Evolutionary conservation across 2,797 vertebrate genomes (phyloP), one percentile per base, ranked within the genome.

Genomic region (Anabas testudineus): DNA sequence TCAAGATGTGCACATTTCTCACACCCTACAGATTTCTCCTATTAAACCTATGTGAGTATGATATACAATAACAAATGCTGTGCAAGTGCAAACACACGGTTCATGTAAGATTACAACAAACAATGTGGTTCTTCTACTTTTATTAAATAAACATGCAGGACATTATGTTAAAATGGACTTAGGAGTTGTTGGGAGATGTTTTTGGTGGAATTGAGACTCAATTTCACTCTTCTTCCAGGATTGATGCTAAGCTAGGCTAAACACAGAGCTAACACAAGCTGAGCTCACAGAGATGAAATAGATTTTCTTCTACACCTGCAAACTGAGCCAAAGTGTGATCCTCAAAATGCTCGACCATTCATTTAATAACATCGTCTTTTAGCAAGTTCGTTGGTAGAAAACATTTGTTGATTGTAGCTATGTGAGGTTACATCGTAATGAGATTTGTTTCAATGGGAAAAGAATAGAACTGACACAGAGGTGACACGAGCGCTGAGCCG

Each of bases 371-470:
- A 52, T 39, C 53, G 55, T 51, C 26, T 15, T 16, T 70, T 42
- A 67, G 46, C 49, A 47, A 41, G 68, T 37, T 26, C 61, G 54
- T 37, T 45, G 63, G 45, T 41, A 21, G 49, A 51, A 63, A 55
- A 60, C 45, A 8, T 55, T 45, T 22, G 28, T 30, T 19, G 62
- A 68, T 24, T 8, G 42, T 32, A 15, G 28, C 24, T 56, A 3
- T 37, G 18, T 15, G 36, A 55, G 51, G 34, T 28, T 18, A n/a
- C 24, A 18, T 22, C 4, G 2, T 71, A 76, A 71, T 24, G 55
- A 79, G 68, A 62, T 76, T 62, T 76, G 59, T 30, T 60, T 69
- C 56, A 22, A 19, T 51, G 75, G 66, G 60, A 67, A 22, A 54
- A 37, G 56, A 69, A 56, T 1, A 49, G 37, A 45, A 49, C 26